phyloP scores from a whole-genome alignment of 2,888 invertebrate genomes.

The Microctonus brassicae region DNA sequence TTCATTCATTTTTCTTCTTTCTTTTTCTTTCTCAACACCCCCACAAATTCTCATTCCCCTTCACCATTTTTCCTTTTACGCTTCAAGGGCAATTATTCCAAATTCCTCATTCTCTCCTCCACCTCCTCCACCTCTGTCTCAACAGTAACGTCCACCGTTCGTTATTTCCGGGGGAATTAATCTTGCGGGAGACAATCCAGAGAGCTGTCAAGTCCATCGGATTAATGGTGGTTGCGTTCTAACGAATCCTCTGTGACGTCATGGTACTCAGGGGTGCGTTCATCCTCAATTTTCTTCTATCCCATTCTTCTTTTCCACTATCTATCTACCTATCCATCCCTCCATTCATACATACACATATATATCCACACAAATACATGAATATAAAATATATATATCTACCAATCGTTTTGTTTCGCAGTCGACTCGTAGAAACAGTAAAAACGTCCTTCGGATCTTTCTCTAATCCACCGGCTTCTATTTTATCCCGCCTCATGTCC shows the following conservation, averaged over 20 bases:
- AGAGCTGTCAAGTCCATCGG: conserved; percentile 50
- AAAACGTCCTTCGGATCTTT: conserved; percentile 55
- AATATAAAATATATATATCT: conserved; percentile 29
- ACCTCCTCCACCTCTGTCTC: too few species aligned
- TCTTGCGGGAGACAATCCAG: conserved; percentile 39
- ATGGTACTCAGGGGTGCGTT: conserved; percentile 26
- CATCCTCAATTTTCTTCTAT: conserved; percentile 24
- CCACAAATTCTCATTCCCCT: conserved; percentile 14
- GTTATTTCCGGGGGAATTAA: conserved; percentile 51
- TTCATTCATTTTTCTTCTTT: conserved; percentile 3
- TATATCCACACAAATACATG: too few species aligned
- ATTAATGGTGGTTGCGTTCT: conserved; percentile 51
- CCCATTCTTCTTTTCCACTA: conserved; percentile 14
- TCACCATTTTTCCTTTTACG: neutral
- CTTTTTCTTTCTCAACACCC: conserved; percentile 10
- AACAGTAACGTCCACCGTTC: conserved; percentile 27
- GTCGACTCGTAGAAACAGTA: conserved; percentile 20
- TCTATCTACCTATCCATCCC: conserved; percentile 9
- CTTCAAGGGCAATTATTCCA: conserved; percentile 39
- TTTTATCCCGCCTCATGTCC: conserved; percentile 22
- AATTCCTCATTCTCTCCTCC: conserved; percentile 33
- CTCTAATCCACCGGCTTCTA: conserved; percentile 52
- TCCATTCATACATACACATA: neutral
- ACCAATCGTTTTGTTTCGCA: conserved; percentile 40
- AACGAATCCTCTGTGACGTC: conserved; percentile 50